A percentile compares a stretch with the other conserved stretches of the same genome.
Evolutionary conservation across 1,140 invertebrate genomes (phyloP).

Genomic region (Pemphigus obesinymphae): DNA sequence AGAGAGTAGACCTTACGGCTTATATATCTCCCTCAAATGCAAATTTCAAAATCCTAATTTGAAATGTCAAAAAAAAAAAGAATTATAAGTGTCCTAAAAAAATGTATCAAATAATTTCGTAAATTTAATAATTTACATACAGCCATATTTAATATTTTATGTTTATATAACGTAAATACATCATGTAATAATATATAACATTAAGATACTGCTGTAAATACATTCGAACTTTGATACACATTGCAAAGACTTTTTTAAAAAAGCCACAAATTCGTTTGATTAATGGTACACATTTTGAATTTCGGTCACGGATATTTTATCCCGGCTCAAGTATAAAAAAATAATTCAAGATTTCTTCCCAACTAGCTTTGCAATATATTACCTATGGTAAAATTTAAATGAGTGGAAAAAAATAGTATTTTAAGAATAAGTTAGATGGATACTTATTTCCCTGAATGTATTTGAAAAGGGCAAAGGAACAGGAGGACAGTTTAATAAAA

Average conservation of each 20-base stretch:
- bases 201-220: neutral
- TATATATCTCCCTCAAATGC: too few relatives aligned
- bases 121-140: too few relatives aligned
- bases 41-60: too few relatives aligned
- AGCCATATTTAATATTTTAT: too few relatives aligned
- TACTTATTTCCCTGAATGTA: constrained; percentile 8
- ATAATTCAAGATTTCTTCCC: neutral
- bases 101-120: too few relatives aligned
- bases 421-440: constrained; percentile 11
- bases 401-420: neutral
- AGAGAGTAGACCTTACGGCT: too few relatives aligned
- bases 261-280: constrained; percentile 6
- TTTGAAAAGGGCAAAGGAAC: neutral
- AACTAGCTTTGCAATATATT: neutral
- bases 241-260: neutral
- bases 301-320: constrained; percentile 26
- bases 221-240: neutral
- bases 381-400: neutral
- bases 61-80: too few relatives aligned
- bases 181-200: neutral
- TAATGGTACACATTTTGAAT: constrained; percentile 22
- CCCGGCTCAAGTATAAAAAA: neutral
- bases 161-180: too few relatives aligned
- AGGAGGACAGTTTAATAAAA: constrained; percentile 18
- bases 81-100: too few relatives aligned